These are phyloP conservation scores for Anthoscopus minutus DNA, from an alignment of 2,113 vertebrate genomes.

Conservation along the genomic window DNA sequence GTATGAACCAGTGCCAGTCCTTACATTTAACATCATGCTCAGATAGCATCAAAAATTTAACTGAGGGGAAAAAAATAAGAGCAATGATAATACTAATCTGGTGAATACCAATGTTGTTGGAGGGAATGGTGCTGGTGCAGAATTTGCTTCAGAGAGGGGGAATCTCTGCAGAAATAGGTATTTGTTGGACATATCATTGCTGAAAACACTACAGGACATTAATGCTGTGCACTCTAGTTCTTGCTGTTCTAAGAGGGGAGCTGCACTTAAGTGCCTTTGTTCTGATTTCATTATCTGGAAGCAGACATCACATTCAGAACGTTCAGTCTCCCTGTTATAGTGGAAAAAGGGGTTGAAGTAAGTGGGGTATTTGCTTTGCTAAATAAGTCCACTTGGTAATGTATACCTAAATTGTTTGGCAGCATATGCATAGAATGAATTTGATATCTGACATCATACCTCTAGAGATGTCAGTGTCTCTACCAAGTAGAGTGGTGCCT, in stretches of 20 bases:
- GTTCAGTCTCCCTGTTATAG: not conserved
- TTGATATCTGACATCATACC: not conserved
- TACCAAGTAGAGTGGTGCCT: not conserved
- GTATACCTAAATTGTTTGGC: not conserved
- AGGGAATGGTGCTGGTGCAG: not conserved
- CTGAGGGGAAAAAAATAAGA: no score
- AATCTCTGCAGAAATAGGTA: not conserved
- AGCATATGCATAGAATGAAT: not conserved
- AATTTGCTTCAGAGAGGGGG: not conserved
- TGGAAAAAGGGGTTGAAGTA: not conserved
- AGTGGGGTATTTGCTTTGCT: not conserved
- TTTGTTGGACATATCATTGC: not conserved
- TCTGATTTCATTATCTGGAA: not conserved
- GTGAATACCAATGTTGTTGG: not conserved
- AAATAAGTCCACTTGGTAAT: not conserved
- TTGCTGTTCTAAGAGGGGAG: not conserved
- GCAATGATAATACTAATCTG: not conserved
- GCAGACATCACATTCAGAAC: not conserved
- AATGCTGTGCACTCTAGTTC: not conserved
- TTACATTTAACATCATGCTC: fast-evolving
- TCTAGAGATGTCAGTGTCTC: not conserved
- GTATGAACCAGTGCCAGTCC: not conserved
- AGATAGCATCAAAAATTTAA: not conserved
- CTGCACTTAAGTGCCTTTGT: not conserved
- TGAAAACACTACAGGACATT: not conserved